A percentile compares a stretch with the other conserved stretches of the same genome.
Conservation (phyloP, 2,888 invertebrate genomes). For the Torymus tubicola region DNA sequence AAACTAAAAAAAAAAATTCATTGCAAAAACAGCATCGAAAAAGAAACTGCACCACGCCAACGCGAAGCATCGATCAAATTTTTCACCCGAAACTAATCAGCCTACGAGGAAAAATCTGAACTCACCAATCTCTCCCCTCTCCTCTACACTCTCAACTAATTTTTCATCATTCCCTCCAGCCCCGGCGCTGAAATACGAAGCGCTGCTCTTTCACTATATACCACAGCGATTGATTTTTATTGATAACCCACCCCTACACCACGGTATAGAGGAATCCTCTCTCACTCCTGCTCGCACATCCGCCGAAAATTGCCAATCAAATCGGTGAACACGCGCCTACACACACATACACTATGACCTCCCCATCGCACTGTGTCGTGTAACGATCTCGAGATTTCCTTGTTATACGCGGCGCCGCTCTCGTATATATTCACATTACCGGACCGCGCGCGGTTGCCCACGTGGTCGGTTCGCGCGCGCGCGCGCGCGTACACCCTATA, state of each 20-base stretch:
- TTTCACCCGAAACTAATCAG: not conserved
- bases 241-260: conserved; percentile 3
- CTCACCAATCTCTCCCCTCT: too few relatives aligned
- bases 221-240: conserved; percentile 42
- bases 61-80: too few relatives aligned
- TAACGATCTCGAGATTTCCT: conserved; percentile 53
- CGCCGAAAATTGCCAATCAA: conserved; percentile 57
- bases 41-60: too few relatives aligned
- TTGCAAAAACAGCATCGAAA: too few relatives aligned
- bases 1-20: too few relatives aligned
- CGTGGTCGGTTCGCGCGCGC: not conserved
- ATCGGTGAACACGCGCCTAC: conserved; percentile 26
- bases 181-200: too few relatives aligned
- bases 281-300: not conserved
- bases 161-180: too few relatives aligned
- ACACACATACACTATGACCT: too few relatives aligned
- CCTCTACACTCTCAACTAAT: too few relatives aligned
- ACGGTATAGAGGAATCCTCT: not conserved
- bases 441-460: not conserved
- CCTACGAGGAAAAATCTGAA: not conserved
- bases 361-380: conserved; percentile 8
- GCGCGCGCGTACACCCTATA: too few relatives aligned
- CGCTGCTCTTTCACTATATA: not conserved
- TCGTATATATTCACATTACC: conserved; percentile 4
- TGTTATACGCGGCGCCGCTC: conserved; percentile 16